A percentile compares a stretch with the other conserved stretches of the same genome.
Conservation (phyloP, 2,888 invertebrate genomes). For the Desoria tigrina region DNA sequence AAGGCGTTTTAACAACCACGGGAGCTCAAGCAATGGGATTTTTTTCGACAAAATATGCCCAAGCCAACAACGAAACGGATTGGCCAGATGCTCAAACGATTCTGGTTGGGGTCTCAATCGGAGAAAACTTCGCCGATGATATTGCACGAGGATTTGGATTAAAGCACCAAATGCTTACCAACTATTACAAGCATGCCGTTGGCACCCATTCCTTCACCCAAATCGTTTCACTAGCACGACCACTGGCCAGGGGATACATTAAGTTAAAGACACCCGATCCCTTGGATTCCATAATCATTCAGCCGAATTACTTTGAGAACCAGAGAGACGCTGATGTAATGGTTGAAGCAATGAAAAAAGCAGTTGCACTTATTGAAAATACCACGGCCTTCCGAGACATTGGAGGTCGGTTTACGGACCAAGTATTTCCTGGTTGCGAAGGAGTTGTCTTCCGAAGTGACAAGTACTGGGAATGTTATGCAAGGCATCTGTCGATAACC, state of each 20-base stretch:
- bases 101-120: constrained; percentile 35
- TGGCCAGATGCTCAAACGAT: constrained; percentile 42
- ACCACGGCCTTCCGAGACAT: constrained; percentile 40
- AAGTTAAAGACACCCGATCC: constrained; percentile 28
- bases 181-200: constrained; percentile 37
- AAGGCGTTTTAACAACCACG: constrained; percentile 35
- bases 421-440: constrained; percentile 47
- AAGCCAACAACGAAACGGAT: constrained; percentile 24
- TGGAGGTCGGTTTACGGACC: constrained; percentile 42
- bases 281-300: constrained; percentile 27
- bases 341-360: constrained; percentile 37
- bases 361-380: constrained; percentile 43
- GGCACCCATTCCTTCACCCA: constrained; percentile 35
- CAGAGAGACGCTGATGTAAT: constrained; percentile 29
- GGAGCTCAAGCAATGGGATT: constrained; percentile 44
- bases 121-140: constrained; percentile 36
- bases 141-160: constrained; percentile 38
- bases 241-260: constrained; percentile 36
- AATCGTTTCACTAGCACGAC: constrained; percentile 32
- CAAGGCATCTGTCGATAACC: constrained; percentile 28
- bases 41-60: constrained; percentile 22
- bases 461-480: constrained; percentile 49
- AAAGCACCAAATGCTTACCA: constrained; percentile 15
- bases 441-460: constrained; percentile 37
- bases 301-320: constrained; percentile 44